Conservation (phyloP, 2,888 invertebrate genomes). For the Keiferia lycopersicella region DNA sequence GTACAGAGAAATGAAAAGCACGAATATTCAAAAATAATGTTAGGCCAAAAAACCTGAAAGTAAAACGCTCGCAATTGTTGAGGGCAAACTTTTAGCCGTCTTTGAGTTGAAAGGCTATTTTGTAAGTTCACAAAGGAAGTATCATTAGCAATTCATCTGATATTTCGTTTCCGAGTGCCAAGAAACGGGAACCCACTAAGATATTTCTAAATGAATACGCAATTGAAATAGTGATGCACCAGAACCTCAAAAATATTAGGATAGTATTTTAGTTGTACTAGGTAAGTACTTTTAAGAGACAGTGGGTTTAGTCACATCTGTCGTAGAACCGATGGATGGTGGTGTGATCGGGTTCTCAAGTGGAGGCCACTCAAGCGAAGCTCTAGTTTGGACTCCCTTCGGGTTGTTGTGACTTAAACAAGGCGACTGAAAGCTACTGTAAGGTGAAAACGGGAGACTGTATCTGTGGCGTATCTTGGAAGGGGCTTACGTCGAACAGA, state of each 20-base stretch:
- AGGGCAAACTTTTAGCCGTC: conserved; percentile 16
- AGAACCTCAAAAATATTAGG: neutral
- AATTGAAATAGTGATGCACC: conserved; percentile 21
- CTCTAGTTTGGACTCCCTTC: too few relatives aligned
- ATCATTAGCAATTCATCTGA: conserved; percentile 63
- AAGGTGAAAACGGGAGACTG: too few relatives aligned
- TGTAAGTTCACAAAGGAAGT: conserved; percentile 44
- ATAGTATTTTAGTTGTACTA: neutral
- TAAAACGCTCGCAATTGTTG: conserved; percentile 11
- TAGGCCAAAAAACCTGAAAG: conserved; percentile 5
- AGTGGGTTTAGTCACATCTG: too few relatives aligned
- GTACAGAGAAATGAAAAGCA: neutral
- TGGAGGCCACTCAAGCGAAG: too few relatives aligned
- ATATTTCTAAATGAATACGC: conserved; percentile 53
- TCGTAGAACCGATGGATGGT: too few relatives aligned
- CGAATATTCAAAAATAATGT: neutral
- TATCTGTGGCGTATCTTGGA: too few relatives aligned
- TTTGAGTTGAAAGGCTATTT: conserved; percentile 18
- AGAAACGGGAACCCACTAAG: conserved; percentile 41
- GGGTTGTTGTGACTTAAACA: too few relatives aligned
- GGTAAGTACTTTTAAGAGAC: too few relatives aligned
- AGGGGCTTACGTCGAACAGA: too few relatives aligned
- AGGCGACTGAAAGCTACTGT: too few relatives aligned
- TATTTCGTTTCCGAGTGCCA: conserved; percentile 50
- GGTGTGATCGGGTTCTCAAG: too few relatives aligned